These are phyloP conservation scores for Cherax quadricarinatus DNA, from an alignment of 1,140 invertebrate species.

Conservation along the genomic window DNA sequence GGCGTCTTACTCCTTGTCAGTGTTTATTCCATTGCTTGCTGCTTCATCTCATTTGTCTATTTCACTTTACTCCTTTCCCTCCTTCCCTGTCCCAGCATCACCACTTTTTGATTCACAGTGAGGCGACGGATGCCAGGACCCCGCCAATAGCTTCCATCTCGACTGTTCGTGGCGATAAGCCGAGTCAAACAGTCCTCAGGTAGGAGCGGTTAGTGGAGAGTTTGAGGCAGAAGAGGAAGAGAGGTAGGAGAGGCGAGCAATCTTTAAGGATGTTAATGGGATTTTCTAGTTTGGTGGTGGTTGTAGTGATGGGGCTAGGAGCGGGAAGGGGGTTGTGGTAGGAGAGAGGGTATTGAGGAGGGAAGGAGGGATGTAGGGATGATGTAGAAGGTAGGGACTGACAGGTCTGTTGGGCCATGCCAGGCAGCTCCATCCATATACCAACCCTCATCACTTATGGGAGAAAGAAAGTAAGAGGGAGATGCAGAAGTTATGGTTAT, in stretches of 20 bases:
- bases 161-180: slow-evolving; percentile 7
- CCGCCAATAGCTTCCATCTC: neutral
- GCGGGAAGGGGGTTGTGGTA: too few species aligned
- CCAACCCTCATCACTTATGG: too few species aligned
- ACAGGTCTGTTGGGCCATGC: too few species aligned
- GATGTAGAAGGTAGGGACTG: too few species aligned
- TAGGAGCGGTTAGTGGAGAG: neutral
- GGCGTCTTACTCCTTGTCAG: too few species aligned
- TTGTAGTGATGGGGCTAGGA: too few species aligned
- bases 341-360: too few species aligned
- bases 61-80: neutral
- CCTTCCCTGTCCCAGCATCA: neutral
- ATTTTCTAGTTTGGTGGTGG: too few species aligned
- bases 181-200: neutral
- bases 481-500: too few species aligned
- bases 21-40: neutral
- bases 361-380: neutral
- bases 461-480: too few species aligned
- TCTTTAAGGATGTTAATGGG: too few species aligned
- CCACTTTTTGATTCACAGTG: neutral
- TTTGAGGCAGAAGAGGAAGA: neutral
- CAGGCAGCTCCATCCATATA: too few species aligned
- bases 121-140: neutral
- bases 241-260: neutral
- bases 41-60: neutral